These are phyloP conservation scores for Fregata magnificens DNA, from an alignment of 2,113 vertebrate species.

Conservation along the genomic window DNA sequence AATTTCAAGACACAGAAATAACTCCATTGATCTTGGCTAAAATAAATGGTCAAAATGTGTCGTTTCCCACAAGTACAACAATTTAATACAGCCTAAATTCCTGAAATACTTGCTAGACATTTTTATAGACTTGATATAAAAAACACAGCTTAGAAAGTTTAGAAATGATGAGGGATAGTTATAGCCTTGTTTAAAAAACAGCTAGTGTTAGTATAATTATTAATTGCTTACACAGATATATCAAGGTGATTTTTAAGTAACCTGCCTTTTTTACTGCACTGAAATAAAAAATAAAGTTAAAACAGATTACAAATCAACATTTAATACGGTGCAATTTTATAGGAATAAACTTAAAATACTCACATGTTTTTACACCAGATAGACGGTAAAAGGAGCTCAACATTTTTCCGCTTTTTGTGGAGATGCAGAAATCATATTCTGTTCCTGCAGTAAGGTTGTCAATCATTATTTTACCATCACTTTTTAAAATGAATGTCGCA, in stretches of 20 bases:
- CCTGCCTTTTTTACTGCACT: not conserved
- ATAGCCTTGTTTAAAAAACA: not conserved
- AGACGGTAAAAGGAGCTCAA: conserved; percentile 73
- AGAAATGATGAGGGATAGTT: not conserved
- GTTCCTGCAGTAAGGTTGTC: conserved; percentile 76
- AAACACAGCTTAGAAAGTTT: not conserved
- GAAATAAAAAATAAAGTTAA: not conserved
- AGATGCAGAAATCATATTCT: conserved; percentile 77
- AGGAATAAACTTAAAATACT: conserved; percentile 55
- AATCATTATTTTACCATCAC: conserved; percentile 64
- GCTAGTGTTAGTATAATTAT: not conserved
- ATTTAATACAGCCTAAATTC: not conserved
- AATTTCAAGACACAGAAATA: not conserved
- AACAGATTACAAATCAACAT: not conserved
- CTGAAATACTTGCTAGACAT: not conserved
- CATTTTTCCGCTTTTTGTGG: conserved; percentile 73
- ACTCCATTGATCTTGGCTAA: not conserved
- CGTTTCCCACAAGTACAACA: not conserved
- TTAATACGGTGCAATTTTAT: not conserved
- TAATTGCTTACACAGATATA: not conserved
- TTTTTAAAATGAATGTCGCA: conserved; percentile 43
- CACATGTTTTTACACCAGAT: conserved; percentile 78
- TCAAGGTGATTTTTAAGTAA: not conserved
- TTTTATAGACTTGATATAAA: not conserved
- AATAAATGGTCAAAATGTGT: not conserved